Percentiles rank a stretch among this genome's conserved stretches.
These are phyloP conservation scores for Salticus scenicus DNA, from an alignment of 2,888 invertebrate genomes.

Conservation along the genomic window DNA sequence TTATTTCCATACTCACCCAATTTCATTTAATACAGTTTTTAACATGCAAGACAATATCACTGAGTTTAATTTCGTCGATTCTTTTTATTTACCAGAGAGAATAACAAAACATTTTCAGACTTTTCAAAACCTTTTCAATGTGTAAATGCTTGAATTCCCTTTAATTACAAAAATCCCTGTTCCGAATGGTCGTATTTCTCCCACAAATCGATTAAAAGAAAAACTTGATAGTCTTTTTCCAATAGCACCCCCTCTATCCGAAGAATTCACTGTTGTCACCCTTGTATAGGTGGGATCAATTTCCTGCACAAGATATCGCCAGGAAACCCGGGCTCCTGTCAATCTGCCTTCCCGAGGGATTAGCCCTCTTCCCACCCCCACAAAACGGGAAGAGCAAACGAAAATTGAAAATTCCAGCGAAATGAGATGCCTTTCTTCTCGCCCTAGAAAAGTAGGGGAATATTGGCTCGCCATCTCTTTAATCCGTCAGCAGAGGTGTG, in stretches of 20 bases:
- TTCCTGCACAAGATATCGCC: constrained; percentile 61
- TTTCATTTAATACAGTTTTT: too few relatives aligned
- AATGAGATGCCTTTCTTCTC: constrained; percentile 70
- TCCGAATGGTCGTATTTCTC: neutral
- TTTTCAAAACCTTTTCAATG: too few relatives aligned
- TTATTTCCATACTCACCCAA: too few relatives aligned
- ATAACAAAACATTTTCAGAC: too few relatives aligned
- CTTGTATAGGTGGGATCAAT: constrained; percentile 61
- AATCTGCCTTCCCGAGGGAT: constrained; percentile 69
- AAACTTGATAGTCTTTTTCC: neutral
- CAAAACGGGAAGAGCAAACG: constrained; percentile 52
- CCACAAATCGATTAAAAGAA: neutral
- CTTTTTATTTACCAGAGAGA: too few relatives aligned
- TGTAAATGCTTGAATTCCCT: neutral
- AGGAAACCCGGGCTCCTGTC: constrained; percentile 62
- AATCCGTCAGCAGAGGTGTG: neutral
- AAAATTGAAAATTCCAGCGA: constrained; percentile 71
- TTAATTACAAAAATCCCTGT: neutral
- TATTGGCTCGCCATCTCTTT: neutral
- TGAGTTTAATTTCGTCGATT: too few relatives aligned
- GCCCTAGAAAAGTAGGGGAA: constrained; percentile 17
- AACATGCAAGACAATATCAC: too few relatives aligned
- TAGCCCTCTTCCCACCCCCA: constrained; percentile 29
- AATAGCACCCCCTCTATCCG: neutral
- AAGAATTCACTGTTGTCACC: constrained; percentile 17